Evolutionary conservation across 92 coral and sea anemone genomes (phyloP).

Genomic region (Porites divaricata): DNA sequence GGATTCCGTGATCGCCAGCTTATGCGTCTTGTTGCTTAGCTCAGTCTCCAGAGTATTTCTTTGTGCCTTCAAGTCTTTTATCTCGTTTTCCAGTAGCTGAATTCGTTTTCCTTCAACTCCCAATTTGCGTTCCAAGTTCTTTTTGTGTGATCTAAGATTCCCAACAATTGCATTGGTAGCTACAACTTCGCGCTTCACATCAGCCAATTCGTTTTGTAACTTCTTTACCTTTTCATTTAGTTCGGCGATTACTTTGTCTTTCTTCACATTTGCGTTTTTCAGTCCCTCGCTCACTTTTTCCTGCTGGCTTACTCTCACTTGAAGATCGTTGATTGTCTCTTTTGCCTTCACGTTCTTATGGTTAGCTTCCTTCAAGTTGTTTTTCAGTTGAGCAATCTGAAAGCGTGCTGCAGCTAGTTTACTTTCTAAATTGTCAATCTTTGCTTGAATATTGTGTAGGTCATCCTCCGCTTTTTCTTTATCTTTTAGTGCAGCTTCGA

Average conservation of each 20-base stretch:
- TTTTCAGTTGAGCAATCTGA: constrained; percentile 82
- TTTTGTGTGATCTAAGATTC: constrained; percentile 72
- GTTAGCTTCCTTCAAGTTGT: constrained; percentile 84
- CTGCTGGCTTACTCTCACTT: constrained; percentile 68
- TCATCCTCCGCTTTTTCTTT: constrained; percentile 88
- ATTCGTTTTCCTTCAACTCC: constrained; percentile 58
- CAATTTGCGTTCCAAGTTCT: constrained; percentile 78
- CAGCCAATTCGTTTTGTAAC: constrained; percentile 72
- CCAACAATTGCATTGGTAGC: constrained; percentile 79
- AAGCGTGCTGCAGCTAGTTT: constrained; percentile 81
- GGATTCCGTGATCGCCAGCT: constrained; percentile 77
- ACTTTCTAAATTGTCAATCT: constrained; percentile 74
- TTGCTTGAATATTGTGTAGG: constrained; percentile 71
- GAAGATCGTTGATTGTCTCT: constrained; percentile 67
- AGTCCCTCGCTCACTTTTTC: constrained; percentile 73
- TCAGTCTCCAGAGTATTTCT: constrained; percentile 85
- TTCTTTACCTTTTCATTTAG: constrained; percentile 82
- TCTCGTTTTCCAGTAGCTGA: constrained; percentile 69
- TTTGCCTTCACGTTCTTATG: constrained; percentile 74
- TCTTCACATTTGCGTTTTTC: constrained; percentile 74
- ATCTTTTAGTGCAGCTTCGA: constrained; percentile 77
- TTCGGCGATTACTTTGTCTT: constrained; percentile 75
- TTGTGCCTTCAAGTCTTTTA: constrained; percentile 82
- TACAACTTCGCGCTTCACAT: constrained; percentile 70
- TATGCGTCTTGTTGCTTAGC: constrained; percentile 86